Evolutionary conservation across 2,888 invertebrate species (phyloP).

Genomic region (Nemotelus nigrinus): DNA sequence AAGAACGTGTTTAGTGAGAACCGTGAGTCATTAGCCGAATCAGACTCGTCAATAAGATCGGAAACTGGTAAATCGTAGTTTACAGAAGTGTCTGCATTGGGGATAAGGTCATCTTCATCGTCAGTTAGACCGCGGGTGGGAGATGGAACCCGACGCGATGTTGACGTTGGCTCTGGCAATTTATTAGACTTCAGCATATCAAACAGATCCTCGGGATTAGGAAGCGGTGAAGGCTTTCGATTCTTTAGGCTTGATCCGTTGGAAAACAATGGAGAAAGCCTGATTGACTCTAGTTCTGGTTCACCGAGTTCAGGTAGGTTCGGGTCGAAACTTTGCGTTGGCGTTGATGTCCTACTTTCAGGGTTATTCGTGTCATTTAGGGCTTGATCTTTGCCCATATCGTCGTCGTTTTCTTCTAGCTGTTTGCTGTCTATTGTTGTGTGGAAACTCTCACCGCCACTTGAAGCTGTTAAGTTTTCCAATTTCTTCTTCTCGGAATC

Average conservation of each 20-base stretch:
- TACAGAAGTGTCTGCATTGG: background rate
- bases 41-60: slow-evolving; percentile 14
- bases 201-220: slow-evolving; percentile 26
- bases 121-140: background rate
- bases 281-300: background rate
- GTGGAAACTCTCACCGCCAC: no score
- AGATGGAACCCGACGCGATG: background rate
- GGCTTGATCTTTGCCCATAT: background rate
- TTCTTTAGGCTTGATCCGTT: slow-evolving; percentile 16
- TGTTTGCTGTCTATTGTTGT: no score
- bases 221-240: background rate
- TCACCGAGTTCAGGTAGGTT: background rate
- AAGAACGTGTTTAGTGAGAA: slow-evolving; percentile 43
- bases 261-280: background rate
- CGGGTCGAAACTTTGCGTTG: background rate
- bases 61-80: background rate
- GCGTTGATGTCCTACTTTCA: slow-evolving; percentile 14
- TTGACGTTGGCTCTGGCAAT: background rate
- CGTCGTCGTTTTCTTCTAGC: background rate
- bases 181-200: slow-evolving; percentile 36
- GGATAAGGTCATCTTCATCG: slow-evolving; percentile 13
- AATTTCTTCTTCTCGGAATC: no score
- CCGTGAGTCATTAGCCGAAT: slow-evolving; percentile 21
- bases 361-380: background rate
- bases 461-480: no score